Conservation (phyloP, 2,113 vertebrate genomes). For the Talpa occidentalis region DNA sequence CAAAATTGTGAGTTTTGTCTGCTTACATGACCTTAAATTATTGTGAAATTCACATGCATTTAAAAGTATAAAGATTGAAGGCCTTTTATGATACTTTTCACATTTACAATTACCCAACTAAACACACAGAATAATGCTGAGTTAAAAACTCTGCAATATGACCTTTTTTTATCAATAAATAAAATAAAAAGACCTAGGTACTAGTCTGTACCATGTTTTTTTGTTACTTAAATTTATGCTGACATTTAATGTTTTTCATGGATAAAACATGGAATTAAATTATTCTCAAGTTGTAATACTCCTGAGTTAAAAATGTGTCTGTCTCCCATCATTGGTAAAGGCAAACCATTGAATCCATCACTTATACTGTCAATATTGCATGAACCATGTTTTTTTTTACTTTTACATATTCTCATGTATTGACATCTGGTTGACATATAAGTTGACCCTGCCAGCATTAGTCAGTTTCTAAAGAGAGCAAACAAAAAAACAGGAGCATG, state of each 20-base stretch:
- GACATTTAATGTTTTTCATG: not conserved
- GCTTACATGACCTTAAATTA: constrained; percentile 50
- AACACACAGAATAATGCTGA: constrained; percentile 12
- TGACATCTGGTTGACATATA: not conserved
- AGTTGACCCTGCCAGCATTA: not conserved
- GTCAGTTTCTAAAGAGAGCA: not conserved
- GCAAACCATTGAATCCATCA: not conserved
- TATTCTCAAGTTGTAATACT: not conserved
- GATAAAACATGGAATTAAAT: not conserved
- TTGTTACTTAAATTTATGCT: constrained; percentile 26
- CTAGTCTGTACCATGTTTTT: not conserved
- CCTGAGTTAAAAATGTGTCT: not conserved
- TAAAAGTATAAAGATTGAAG: constrained; percentile 49
- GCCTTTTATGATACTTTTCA: constrained; percentile 20
- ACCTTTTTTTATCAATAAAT: constrained; percentile 13
- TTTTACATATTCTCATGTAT: not conserved
- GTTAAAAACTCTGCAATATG: not conserved
- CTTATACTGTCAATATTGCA: not conserved
- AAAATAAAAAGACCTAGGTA: constrained; percentile 13
- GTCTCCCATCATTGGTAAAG: not conserved
- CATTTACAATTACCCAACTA: constrained; percentile 8
- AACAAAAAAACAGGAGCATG: not conserved
- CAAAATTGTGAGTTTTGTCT: not conserved
- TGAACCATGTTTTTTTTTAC: not conserved
- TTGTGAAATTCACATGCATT: constrained; percentile 27